Percentiles rank a stretch among this genome's conserved stretches.
Evolutionary conservation across 30 jellyfish, hydroid and myxozoan genomes (phyloP).

Genomic region (Haliclystus octoradiatus): DNA sequence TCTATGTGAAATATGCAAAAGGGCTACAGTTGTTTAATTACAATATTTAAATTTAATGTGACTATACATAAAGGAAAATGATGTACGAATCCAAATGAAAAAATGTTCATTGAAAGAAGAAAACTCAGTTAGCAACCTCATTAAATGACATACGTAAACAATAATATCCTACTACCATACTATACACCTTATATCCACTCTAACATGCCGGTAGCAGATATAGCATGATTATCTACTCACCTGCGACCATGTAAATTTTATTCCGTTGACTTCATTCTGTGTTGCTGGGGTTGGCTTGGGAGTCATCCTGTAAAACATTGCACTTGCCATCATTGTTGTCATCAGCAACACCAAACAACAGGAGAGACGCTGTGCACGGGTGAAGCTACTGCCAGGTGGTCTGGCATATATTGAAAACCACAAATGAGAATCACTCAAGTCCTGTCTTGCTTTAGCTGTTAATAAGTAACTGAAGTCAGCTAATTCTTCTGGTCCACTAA

Average conservation of each 20-base stretch:
- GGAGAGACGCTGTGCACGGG: slow-evolving; percentile 83
- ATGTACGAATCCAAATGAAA: too few relatives aligned
- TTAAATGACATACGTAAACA: too few relatives aligned
- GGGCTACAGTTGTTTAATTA: too few relatives aligned
- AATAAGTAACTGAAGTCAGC: slow-evolving; percentile 81
- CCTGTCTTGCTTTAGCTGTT: slow-evolving; percentile 68
- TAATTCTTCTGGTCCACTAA: slow-evolving; percentile 66
- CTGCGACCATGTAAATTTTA: slow-evolving; percentile 84
- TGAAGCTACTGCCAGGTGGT: slow-evolving; percentile 91
- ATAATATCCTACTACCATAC: too few relatives aligned
- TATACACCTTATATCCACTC: too few relatives aligned
- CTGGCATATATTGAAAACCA: slow-evolving; percentile 97
- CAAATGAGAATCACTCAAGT: slow-evolving; percentile 72
- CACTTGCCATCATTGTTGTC: slow-evolving; percentile 91
- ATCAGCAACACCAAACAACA: slow-evolving; percentile 74
- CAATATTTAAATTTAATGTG: too few relatives aligned
- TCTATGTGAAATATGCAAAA: too few relatives aligned
- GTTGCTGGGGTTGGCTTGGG: slow-evolving; percentile 79
- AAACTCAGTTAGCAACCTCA: too few relatives aligned
- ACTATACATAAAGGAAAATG: too few relatives aligned
- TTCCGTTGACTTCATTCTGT: slow-evolving; percentile 64
- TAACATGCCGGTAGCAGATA: too few relatives aligned
- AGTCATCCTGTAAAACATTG: slow-evolving; percentile 53
- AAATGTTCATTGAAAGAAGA: too few relatives aligned
- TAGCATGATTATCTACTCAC: too few relatives aligned